Evolutionary conservation across 1,140 invertebrate species (phyloP).

Genomic region (Drosophila leontia): DNA sequence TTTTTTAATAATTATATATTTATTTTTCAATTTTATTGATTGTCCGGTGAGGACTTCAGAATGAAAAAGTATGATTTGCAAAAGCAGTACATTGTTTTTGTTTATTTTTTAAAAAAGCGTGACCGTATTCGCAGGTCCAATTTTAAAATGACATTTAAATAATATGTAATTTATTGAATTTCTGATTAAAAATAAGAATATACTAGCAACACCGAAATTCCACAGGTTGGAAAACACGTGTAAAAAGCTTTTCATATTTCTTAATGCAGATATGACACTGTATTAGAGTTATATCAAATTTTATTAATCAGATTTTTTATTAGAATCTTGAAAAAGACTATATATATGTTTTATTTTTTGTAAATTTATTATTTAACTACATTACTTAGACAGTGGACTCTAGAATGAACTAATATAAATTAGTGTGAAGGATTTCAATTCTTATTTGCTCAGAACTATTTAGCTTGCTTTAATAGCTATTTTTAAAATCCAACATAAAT

Average conservation of each 20-base stretch:
- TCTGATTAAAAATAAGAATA: background rate
- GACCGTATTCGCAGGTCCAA: too few species aligned
- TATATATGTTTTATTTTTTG: background rate
- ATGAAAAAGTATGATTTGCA: too few species aligned
- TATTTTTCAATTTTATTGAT: too few species aligned
- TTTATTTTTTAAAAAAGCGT: too few species aligned
- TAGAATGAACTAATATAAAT: background rate
- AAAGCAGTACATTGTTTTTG: too few species aligned
- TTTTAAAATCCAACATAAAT: background rate
- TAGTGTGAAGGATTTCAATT: background rate
- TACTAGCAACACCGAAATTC: background rate
- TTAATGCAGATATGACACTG: background rate
- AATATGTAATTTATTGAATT: conserved; percentile 1
- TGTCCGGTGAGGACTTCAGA: too few species aligned
- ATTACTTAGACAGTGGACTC: background rate
- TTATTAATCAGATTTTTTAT: too few species aligned
- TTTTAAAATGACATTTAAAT: too few species aligned
- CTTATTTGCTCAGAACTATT: background rate
- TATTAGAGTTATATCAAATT: too few species aligned
- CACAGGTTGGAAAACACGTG: background rate
- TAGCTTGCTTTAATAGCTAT: background rate
- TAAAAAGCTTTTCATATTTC: background rate
- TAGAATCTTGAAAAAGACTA: background rate
- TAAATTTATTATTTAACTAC: background rate
- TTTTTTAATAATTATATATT: too few species aligned